A percentile compares a stretch with the other conserved stretches of the same genome.
Conservation (phyloP, 1,140 invertebrate genomes). For the Tenebrio molitor region DNA sequence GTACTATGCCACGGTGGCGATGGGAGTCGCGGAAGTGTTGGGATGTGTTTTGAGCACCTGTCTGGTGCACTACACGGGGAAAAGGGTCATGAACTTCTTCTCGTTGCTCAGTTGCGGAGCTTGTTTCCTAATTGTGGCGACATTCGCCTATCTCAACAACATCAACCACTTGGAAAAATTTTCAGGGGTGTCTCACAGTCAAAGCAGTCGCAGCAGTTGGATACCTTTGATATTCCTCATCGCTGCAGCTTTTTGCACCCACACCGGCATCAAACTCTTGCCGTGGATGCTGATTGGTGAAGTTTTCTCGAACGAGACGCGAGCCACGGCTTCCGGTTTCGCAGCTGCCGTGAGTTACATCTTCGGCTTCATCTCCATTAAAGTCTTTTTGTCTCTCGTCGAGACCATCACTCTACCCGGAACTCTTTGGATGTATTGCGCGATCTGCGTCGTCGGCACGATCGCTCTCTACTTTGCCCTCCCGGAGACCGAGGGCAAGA, state of each 20-base stretch:
- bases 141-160: constrained; percentile 69
- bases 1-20: constrained; percentile 78
- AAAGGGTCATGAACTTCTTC: constrained; percentile 76
- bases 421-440: constrained; percentile 76
- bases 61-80: constrained; percentile 78
- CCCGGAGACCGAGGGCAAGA: constrained; percentile 89
- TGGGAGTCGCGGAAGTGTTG: constrained; percentile 77
- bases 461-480: constrained; percentile 70
- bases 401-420: constrained; percentile 74
- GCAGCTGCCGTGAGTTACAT: constrained; percentile 80
- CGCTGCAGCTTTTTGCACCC: constrained; percentile 76
- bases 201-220: constrained; percentile 69
- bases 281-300: constrained; percentile 86
- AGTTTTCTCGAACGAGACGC: constrained; percentile 75
- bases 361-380: constrained; percentile 80
- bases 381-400: constrained; percentile 78
- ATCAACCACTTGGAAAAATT: constrained; percentile 49
- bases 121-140: constrained; percentile 73
- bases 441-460: constrained; percentile 75
- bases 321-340: constrained; percentile 77
- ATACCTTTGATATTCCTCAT: constrained; percentile 77
- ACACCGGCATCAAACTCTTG: constrained; percentile 77
- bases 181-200: background rate
- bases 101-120: constrained; percentile 75
- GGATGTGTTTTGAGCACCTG: constrained; percentile 75